Conservation (phyloP, 1,140 invertebrate species). For the Aphaenogaster ashmeadi region DNA sequence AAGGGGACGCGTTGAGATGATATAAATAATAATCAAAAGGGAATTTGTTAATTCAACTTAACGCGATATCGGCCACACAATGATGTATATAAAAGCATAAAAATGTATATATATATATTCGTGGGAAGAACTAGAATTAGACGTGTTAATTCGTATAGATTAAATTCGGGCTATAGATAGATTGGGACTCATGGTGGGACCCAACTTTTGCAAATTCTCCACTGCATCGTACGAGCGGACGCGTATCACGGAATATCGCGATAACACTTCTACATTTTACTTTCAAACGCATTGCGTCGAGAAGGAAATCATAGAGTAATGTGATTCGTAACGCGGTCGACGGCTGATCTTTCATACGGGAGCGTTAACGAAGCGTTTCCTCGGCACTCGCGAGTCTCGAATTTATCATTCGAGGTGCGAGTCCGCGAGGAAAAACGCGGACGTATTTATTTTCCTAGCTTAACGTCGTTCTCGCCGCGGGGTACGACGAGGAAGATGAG, state of each 20-base stretch:
- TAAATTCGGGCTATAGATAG: neutral
- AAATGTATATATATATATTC: slow-evolving; percentile 4
- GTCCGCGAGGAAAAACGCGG: slow-evolving; percentile 43
- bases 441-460: slow-evolving; percentile 53
- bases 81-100: slow-evolving; percentile 4
- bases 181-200: no score
- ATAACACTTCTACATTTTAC: neutral
- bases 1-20: neutral
- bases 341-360: slow-evolving; percentile 33
- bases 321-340: slow-evolving; percentile 19
- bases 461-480: slow-evolving; percentile 8
- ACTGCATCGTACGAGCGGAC: slow-evolving; percentile 32
- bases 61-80: neutral
- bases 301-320: neutral
- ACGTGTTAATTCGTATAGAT: neutral
- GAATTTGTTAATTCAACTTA: slow-evolving; percentile 19
- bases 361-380: slow-evolving; percentile 55
- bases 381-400: slow-evolving; percentile 23
- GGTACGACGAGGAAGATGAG: slow-evolving; percentile 19
- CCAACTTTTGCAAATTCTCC: slow-evolving; percentile 24
- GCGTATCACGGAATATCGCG: slow-evolving; percentile 13
- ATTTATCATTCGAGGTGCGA: neutral
- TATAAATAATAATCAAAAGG: neutral
- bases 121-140: slow-evolving; percentile 22
- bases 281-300: neutral